phyloP scores from a whole-genome alignment of 2,113 vertebrate species.

The Xiphophorus couchianus region DNA sequence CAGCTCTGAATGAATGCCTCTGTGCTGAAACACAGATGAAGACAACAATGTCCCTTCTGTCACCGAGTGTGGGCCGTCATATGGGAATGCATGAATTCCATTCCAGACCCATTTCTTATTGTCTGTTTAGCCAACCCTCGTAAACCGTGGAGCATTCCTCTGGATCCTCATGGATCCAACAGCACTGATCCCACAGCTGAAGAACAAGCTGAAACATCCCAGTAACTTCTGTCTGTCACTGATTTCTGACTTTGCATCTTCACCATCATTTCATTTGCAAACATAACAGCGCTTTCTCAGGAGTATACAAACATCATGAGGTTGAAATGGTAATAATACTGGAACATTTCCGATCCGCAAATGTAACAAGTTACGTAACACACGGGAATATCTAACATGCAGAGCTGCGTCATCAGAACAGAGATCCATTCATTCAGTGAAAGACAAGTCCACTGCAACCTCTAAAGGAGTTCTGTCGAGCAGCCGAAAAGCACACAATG shows the following conservation, averaged over 20 bases:
- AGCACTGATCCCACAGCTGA: not conserved
- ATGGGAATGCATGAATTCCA: slow-evolving; percentile 70
- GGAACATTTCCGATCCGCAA: not conserved
- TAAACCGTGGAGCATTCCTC: not conserved
- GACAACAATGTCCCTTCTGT: slow-evolving; percentile 56
- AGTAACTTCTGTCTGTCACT: too few relatives aligned
- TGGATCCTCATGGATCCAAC: not conserved
- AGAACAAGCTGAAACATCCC: too few relatives aligned
- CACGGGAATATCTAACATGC: not conserved
- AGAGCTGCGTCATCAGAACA: not conserved
- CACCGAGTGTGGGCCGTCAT: slow-evolving; percentile 60
- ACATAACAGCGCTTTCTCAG: too few relatives aligned
- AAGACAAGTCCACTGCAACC: not conserved
- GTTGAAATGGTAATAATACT: not conserved
- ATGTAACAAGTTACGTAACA: not conserved
- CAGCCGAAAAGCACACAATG: not conserved
- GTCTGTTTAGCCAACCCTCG: slow-evolving; percentile 18
- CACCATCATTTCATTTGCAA: too few relatives aligned
- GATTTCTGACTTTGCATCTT: too few relatives aligned
- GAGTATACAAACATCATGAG: too few relatives aligned
- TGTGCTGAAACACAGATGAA: not conserved
- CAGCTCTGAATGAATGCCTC: not conserved
- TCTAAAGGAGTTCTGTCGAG: not conserved
- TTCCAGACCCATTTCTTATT: slow-evolving; percentile 56
- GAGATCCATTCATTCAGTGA: not conserved